phyloP scores from a whole-genome alignment of 2,797 vertebrate species.

The Sebastes diploproa region DNA sequence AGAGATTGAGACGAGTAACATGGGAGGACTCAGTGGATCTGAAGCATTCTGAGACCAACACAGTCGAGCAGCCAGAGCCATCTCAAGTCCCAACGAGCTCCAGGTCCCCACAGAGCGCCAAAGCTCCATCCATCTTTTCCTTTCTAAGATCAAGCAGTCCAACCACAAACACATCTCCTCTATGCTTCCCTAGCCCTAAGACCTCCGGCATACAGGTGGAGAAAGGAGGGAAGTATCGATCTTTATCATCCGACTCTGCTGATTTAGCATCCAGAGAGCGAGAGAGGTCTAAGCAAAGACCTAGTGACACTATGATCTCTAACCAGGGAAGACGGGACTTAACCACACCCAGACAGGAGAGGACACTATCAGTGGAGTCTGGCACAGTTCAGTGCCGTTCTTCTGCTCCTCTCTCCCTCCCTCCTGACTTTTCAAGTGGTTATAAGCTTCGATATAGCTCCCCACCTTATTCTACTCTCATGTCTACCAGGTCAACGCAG shows the following conservation, averaged over 20 bases:
- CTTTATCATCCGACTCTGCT: slow-evolving; percentile 57
- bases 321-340: slow-evolving; percentile 39
- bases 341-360: slow-evolving; percentile 42
- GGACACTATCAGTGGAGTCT: slow-evolving; percentile 56
- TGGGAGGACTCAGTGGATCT: slow-evolving; percentile 69
- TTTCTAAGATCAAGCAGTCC: slow-evolving; percentile 67
- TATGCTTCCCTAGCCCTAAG: slow-evolving; percentile 24
- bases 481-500: slow-evolving; percentile 67
- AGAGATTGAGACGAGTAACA: slow-evolving; percentile 58
- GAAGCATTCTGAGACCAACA: slow-evolving; percentile 26
- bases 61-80: slow-evolving; percentile 26
- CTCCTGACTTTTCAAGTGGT: slow-evolving; percentile 66
- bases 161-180: slow-evolving; percentile 20
- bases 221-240: slow-evolving; percentile 54
- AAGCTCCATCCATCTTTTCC: slow-evolving; percentile 69
- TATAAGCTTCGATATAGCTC: slow-evolving; percentile 73
- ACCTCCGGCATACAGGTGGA: slow-evolving; percentile 36
- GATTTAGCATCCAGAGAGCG: slow-evolving; percentile 32
- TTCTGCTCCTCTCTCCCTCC: slow-evolving; percentile 61
- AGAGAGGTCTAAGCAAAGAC: slow-evolving; percentile 30
- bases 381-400: slow-evolving; percentile 18
- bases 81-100: slow-evolving; percentile 30
- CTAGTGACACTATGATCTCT: slow-evolving; percentile 35
- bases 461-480: slow-evolving; percentile 80
- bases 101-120: slow-evolving; percentile 31